Conservation (phyloP, 2,797 vertebrate species). For the Pseudopleuronectes americanus region DNA sequence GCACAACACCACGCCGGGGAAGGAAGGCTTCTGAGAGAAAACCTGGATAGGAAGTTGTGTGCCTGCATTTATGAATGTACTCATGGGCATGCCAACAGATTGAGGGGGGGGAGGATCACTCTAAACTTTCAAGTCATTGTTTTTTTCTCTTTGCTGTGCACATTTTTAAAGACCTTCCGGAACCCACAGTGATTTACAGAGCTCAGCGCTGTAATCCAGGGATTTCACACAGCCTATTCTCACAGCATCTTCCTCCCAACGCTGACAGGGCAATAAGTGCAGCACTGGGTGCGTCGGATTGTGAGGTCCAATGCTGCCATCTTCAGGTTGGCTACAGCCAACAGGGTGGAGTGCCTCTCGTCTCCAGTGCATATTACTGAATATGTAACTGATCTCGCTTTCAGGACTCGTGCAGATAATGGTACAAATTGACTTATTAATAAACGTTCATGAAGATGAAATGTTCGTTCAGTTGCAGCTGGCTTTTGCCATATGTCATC, state of each 20-base stretch:
- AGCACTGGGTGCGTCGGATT: constrained; percentile 12
- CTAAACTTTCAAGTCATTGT: constrained; percentile 22
- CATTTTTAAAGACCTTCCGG: constrained; percentile 48
- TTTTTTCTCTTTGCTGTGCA: constrained; percentile 15
- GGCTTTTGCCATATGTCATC: background rate
- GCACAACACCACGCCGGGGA: constrained; percentile 65
- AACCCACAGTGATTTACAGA: constrained; percentile 48
- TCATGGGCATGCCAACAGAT: constrained; percentile 39
- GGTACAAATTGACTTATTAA: constrained; percentile 21
- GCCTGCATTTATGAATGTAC: constrained; percentile 62
- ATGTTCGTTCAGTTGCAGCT: background rate
- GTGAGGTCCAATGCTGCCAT: constrained; percentile 81
- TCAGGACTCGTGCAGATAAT: constrained; percentile 14
- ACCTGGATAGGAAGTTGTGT: constrained; percentile 65
- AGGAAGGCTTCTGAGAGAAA: constrained; percentile 55
- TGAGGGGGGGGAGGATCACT: constrained; percentile 12
- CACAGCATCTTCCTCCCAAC: constrained; percentile 21
- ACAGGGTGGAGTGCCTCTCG: background rate
- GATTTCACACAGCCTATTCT: constrained; percentile 46
- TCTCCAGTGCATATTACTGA: background rate
- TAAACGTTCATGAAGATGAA: constrained; percentile 21
- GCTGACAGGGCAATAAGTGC: constrained; percentile 34
- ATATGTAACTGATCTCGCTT: constrained; percentile 32
- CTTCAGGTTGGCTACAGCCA: constrained; percentile 67
- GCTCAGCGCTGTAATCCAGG: constrained; percentile 44